A percentile compares a stretch with the other conserved stretches of the same genome.
These are phyloP conservation scores for Catamblyrhynchus diadema DNA, from an alignment of 2,797 vertebrate genomes.

Conservation along the genomic window DNA sequence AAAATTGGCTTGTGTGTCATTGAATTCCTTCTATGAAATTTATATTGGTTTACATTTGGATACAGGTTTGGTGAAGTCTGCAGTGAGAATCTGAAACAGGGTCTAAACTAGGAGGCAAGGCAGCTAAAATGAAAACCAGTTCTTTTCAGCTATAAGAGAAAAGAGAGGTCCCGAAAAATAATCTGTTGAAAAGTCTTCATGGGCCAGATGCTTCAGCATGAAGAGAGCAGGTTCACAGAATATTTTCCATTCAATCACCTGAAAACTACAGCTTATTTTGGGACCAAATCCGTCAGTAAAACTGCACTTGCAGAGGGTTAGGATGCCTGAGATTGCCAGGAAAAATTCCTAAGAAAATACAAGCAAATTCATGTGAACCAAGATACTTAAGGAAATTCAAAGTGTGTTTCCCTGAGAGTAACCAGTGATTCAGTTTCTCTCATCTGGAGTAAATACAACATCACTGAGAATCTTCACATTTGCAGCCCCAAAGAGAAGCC, in stretches of 20 bases:
- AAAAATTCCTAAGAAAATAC: conserved; percentile 5
- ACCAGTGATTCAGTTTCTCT: not conserved
- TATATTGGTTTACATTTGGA: not conserved
- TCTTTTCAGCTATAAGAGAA: not conserved
- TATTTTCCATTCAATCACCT: conserved; percentile 19
- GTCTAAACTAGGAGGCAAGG: not conserved
- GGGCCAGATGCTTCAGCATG: not conserved
- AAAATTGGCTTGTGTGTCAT: not conserved
- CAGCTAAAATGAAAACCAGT: not conserved
- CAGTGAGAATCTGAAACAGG: not conserved
- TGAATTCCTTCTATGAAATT: not conserved
- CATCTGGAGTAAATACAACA: not conserved
- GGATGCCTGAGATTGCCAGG: conserved; percentile 1
- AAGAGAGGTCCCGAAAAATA: not conserved
- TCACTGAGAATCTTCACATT: not conserved
- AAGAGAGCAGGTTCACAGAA: not conserved
- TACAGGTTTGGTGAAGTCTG: not conserved
- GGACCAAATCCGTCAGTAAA: conserved; percentile 7
- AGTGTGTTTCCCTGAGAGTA: not conserved
- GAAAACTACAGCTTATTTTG: conserved; percentile 20
- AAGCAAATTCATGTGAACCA: not conserved
- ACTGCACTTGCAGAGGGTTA: not conserved
- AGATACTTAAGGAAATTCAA: not conserved
- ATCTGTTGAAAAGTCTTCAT: not conserved
- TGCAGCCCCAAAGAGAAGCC: not conserved